Percentiles rank a stretch among this genome's conserved stretches.
These are phyloP conservation scores for Erebia palarica DNA, from an alignment of 2,888 invertebrate genomes.

Conservation along the genomic window DNA sequence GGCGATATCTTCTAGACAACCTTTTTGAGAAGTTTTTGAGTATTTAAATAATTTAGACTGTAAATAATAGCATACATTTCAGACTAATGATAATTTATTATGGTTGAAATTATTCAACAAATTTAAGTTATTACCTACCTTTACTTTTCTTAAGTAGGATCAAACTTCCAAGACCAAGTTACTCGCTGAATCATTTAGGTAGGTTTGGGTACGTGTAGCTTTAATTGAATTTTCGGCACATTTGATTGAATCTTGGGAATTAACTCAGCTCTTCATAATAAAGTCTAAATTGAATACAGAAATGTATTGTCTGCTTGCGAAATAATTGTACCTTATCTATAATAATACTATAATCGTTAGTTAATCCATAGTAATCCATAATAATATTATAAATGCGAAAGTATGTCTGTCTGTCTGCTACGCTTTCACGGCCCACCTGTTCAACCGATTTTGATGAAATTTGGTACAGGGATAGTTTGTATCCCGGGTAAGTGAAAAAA, in stretches of 20 bases:
- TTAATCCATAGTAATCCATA: too few relatives aligned
- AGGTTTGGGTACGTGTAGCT: constrained; percentile 1
- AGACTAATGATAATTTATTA: background rate
- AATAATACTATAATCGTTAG: too few relatives aligned
- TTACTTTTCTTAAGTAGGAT: constrained; percentile 8
- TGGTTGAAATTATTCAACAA: background rate
- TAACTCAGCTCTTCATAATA: background rate
- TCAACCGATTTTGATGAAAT: too few relatives aligned
- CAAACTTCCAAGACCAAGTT: constrained; percentile 21
- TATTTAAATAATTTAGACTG: too few relatives aligned
- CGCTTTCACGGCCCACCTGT: too few relatives aligned
- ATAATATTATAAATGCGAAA: too few relatives aligned
- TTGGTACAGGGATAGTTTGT: too few relatives aligned
- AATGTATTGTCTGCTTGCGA: background rate
- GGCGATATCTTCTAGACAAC: too few relatives aligned
- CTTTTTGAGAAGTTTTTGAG: too few relatives aligned
- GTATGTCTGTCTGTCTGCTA: too few relatives aligned
- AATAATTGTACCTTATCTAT: background rate
- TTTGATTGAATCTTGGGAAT: constrained; percentile 19
- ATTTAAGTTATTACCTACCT: background rate
- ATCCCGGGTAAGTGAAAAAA: too few relatives aligned
- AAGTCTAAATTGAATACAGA: constrained; percentile 2
- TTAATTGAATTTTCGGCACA: constrained; percentile 21
- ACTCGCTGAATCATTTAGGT: constrained; percentile 13
- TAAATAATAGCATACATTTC: too few relatives aligned